A percentile compares a stretch with the other conserved stretches of the same genome.
Conservation (phyloP, 2,888 invertebrate genomes). For the Yponomeuta plumbellus region DNA sequence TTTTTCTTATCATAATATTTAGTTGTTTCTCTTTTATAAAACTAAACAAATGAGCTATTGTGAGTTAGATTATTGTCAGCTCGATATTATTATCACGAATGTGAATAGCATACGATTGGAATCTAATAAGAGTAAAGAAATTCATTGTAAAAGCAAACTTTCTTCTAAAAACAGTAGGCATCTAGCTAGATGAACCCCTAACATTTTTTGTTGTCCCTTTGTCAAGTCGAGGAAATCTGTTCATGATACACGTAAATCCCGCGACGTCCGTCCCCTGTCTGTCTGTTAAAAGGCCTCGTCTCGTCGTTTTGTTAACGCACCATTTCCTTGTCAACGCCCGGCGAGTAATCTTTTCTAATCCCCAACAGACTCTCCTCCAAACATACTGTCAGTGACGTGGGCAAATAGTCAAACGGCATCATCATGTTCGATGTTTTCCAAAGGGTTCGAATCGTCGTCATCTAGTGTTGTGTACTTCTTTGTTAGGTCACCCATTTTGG, state of each 20-base stretch:
- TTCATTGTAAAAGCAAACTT: not conserved
- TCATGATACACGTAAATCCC: constrained; percentile 70
- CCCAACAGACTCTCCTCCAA: constrained; percentile 39
- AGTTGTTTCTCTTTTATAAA: too few species aligned
- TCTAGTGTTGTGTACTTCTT: not conserved
- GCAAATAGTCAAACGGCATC: constrained; percentile 28
- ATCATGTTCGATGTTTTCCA: not conserved
- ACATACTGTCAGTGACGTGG: constrained; percentile 30
- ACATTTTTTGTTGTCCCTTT: constrained; percentile 56
- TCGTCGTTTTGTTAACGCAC: constrained; percentile 65
- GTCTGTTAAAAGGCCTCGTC: constrained; percentile 68
- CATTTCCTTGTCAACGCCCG: constrained; percentile 64
- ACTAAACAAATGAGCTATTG: too few species aligned
- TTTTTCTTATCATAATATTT: too few species aligned
- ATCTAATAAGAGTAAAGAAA: not conserved
- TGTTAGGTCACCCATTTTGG: not conserved
- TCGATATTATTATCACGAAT: not conserved
- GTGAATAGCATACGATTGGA: not conserved
- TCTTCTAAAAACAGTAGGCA: not conserved
- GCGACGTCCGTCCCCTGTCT: constrained; percentile 62
- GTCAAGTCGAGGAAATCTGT: constrained; percentile 67
- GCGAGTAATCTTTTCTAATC: constrained; percentile 58
- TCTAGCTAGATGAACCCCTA: constrained; percentile 44
- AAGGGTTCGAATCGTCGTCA: not conserved
- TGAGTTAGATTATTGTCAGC: too few species aligned